phyloP scores from a whole-genome alignment of 53 echinoderm and acorn worm species.

The Echinarachnius parma region DNA sequence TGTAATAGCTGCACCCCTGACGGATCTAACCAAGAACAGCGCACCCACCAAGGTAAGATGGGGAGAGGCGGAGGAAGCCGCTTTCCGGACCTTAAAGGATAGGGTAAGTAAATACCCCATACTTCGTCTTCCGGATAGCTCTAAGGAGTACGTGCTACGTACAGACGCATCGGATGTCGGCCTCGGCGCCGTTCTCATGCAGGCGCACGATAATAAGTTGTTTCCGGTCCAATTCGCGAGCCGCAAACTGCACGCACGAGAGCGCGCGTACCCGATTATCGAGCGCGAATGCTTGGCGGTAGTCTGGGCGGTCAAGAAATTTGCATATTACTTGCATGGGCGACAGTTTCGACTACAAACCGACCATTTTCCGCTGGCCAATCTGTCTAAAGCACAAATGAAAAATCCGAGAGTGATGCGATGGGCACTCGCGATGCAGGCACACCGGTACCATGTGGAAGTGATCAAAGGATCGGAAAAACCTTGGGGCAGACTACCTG shows the following conservation, averaged over 20 bases:
- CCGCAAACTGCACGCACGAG: constrained; percentile 22
- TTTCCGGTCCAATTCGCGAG: constrained; percentile 26
- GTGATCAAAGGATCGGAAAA: constrained; percentile 15
- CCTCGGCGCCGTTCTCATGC: constrained; percentile 39
- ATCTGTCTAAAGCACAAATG: constrained; percentile 10
- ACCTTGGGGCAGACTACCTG: constrained; percentile 4
- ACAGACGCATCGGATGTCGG: constrained; percentile 35
- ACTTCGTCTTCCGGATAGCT: constrained; percentile 17
- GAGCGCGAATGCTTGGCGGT: constrained; percentile 55
- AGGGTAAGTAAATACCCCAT: constrained; percentile 9
- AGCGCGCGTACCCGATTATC: constrained; percentile 34
- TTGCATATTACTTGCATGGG: constrained; percentile 29
- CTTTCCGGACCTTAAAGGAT: background rate
- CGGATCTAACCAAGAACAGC: constrained; percentile 33
- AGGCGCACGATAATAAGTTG: constrained; percentile 4
- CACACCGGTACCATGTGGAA: too few relatives aligned
- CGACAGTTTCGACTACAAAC: constrained; percentile 17
- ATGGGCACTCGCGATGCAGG: too few relatives aligned
- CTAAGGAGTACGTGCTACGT: constrained; percentile 25
- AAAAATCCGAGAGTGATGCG: constrained; percentile 3
- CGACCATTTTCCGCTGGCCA: constrained; percentile 1
- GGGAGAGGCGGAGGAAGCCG: too few relatives aligned
- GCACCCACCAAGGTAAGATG: constrained; percentile 40
- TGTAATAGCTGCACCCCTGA: too few relatives aligned
- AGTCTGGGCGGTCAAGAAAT: constrained; percentile 30